Base-by-base conservation (phyloP, 2,797 vertebrate species). In the Meriones psammophilus region DNA sequence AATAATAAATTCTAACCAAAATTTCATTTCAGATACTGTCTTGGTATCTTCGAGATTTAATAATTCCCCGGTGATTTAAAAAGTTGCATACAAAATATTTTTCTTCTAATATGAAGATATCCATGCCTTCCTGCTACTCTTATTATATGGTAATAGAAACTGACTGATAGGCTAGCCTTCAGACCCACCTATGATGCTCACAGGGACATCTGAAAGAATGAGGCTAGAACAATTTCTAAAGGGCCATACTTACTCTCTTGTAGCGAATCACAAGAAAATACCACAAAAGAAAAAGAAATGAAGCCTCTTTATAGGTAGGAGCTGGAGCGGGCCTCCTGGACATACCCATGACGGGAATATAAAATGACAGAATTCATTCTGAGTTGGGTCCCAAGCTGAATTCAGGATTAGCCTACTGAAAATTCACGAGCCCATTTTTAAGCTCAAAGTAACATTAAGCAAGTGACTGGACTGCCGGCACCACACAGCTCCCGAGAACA, bases 371-470 rank as follows among this genome's bases (percentile, higher is more conserved):
- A 73, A 90, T 89, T 89, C 95, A 95, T 86, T 89, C 76, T 84
- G 66, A 42, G 33, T 28, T 58, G 86, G 39, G 30, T 93, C 56
- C 20, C 81, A 28, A 79, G 64, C 60, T 94, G 54, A 94, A 88
- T 71, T 77, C 64, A 64, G 74, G 50, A 88, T 93, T 93, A 88
- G 69, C 42, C 79, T 78, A 24, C 12, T 88, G 42, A 91, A 76
- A 96, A 89, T 66, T 64, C 81, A 88, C 90, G 95, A 92, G 68
- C 56, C 81, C 42, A 71, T 89, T 54, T 50, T n/a, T 88, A 39
- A 68, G 46, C 84, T 95, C 76, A 78, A 62, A 46, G 50, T 71
- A 77, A 94, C 89, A 90, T 71, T 10, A n/a, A 74, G 76, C 83
- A 86, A 86, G 60, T 36, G 28, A 39, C 1, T 7, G 36, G 50